phyloP scores from a whole-genome alignment of 2,113 vertebrate species.

The Channa argus region DNA sequence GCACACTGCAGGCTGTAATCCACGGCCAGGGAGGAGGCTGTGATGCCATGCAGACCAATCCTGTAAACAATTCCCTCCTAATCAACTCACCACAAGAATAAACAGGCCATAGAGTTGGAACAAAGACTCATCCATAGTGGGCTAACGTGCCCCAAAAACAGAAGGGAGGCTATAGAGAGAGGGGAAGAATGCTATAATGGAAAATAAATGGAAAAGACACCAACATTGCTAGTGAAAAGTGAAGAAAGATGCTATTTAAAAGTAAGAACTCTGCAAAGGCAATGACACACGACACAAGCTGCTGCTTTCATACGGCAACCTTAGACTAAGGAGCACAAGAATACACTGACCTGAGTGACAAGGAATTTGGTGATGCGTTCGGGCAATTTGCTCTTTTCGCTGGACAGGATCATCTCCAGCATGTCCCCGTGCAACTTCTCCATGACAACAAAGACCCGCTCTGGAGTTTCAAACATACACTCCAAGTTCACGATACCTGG shows the following conservation, averaged over 20 bases:
- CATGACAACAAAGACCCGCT: conserved; percentile 98
- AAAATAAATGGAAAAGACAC: conserved; percentile 14
- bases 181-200: too few relatives aligned
- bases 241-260: neutral
- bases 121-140: conserved; percentile 19
- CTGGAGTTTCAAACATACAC: conserved; percentile 99
- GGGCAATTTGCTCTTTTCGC: conserved; percentile 96
- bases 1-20: conserved; percentile 64
- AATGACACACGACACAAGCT: too few relatives aligned
- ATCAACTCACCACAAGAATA: conserved; percentile 69
- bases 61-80: conserved; percentile 69
- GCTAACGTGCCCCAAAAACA: conserved; percentile 23
- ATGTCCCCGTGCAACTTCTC: conserved; percentile 99
- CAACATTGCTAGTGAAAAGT: neutral
- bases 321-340: neutral
- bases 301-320: neutral
- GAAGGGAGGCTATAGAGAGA: neutral
- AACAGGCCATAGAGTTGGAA: conserved; percentile 58
- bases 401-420: conserved; percentile 99
- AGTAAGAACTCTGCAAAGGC: neutral
- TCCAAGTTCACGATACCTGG: conserved; percentile 98
- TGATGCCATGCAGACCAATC: conserved; percentile 68
- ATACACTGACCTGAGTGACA: conserved; percentile 91
- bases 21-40: conserved; percentile 61
- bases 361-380: conserved; percentile 98